Evolutionary conservation across 2,113 vertebrate genomes (phyloP).

Genomic region (Eublepharis macularius): DNA sequence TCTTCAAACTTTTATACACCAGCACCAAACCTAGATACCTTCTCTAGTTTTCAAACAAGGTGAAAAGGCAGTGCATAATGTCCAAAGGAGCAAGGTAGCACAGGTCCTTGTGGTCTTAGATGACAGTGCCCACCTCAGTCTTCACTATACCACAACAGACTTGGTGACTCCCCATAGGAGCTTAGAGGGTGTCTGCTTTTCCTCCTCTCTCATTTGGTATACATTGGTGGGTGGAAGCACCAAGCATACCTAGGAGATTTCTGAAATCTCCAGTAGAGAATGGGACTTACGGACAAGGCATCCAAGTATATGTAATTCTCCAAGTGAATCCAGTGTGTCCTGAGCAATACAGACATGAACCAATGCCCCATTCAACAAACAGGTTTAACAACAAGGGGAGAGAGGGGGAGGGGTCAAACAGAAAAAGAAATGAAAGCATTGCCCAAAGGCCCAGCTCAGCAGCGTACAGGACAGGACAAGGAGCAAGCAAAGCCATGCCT

Average conservation of each 20-base stretch:
- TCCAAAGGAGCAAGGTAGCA: not conserved
- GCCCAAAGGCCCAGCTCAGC: not conserved
- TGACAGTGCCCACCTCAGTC: not conserved
- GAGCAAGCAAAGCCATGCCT: not conserved
- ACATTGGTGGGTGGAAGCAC: not conserved
- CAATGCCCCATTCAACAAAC: not conserved
- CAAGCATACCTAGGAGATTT: not conserved
- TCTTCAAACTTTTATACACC: not conserved
- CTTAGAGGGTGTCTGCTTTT: not conserved
- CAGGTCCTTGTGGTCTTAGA: no score
- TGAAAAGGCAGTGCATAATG: not conserved
- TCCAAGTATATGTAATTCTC: not conserved
- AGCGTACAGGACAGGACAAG: not conserved
- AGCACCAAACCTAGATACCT: not conserved
- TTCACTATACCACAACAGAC: not conserved
- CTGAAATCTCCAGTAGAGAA: not conserved
- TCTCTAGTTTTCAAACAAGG: not conserved
- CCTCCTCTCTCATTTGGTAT: not conserved
- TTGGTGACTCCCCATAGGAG: no score
- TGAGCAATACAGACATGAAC: not conserved
- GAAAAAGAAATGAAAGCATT: not conserved
- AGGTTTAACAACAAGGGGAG: not conserved
- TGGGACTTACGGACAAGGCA: not conserved
- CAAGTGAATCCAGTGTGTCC: not conserved
- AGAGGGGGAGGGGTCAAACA: not conserved